Evolutionary conservation across 2,888 invertebrate genomes (phyloP), one percentile per base, ranked within the genome.

Genomic region (Ophion ellenae): DNA sequence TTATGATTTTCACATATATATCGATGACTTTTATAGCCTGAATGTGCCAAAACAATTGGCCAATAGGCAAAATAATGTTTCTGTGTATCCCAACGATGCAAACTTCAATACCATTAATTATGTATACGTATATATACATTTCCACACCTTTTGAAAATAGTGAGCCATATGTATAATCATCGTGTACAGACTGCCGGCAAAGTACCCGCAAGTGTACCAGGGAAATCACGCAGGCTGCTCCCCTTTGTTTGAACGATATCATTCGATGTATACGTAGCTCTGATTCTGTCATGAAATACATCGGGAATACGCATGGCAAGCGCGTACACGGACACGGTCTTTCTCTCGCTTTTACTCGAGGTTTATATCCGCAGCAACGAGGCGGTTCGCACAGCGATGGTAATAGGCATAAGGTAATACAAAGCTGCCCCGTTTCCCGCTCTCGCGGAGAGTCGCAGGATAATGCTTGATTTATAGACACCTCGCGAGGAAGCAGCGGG

Each of bases 391-490:
- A 57, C 84, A 86, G 86, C 88, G 88, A 88, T 88, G 86, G 86
- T 79, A 83, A 87, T 78, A 4, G 53, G 53, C 4, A 53, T 53
- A 53, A 53, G 89, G 81, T 88, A 89, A 88, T 88, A 87, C 86
- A 89, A 89, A 87, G 84, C 87, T 89, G 77, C 81, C 70, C 14
- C 17, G 64, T 78, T 74, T 63, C 69, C 24, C 57, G 78, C 14
- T 64, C 70, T 24, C 79, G 74, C 73, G 70, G 61, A 71, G 64
- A 75, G 80, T 74, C 64, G 66, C 66, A 80, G 40, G 40, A 74
- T 83, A 85, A 78, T 70, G 77, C 63, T 78, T 88, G 89, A 89
- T 89, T 89, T 88, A 88, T 86, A 86, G 86, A 83, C 83, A 80
- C 84, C 86, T 83, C 82, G 82, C 70, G 80, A 77, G 71, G 67